Conservation (phyloP, 2,113 vertebrate species). For the Aviceda subcristata region DNA sequence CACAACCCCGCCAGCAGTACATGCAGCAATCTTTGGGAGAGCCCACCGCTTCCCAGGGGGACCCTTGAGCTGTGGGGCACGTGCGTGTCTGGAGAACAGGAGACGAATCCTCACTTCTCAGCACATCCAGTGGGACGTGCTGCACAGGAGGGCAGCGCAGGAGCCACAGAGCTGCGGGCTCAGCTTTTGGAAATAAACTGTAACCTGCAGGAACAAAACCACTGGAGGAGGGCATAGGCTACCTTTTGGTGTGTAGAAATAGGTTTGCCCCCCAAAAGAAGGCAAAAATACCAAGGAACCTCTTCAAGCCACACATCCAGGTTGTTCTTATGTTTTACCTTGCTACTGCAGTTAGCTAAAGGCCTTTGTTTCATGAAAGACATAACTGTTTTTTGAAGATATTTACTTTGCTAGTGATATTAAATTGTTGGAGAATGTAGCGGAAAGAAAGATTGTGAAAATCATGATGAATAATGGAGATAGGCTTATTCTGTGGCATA, state of each 20-base stretch:
- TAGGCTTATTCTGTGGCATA: background rate
- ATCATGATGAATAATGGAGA: background rate
- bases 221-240: background rate
- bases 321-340: background rate
- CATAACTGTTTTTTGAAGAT: background rate
- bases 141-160: background rate
- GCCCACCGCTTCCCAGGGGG: background rate
- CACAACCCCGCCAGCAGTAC: background rate
- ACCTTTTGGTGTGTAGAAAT: background rate
- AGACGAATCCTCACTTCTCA: background rate
- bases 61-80: background rate
- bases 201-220: background rate
- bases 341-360: background rate
- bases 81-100: fast-evolving
- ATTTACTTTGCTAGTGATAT: background rate
- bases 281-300: background rate
- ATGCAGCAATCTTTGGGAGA: background rate
- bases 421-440: background rate
- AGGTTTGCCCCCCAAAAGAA: background rate
- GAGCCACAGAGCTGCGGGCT: background rate
- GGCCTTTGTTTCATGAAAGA: background rate
- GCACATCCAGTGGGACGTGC: background rate
- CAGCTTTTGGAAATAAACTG: background rate
- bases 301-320: background rate
- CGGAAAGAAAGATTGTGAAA: background rate